Base-by-base conservation (phyloP, 2,888 invertebrate genomes). In the Gryllus longicercus region DNA sequence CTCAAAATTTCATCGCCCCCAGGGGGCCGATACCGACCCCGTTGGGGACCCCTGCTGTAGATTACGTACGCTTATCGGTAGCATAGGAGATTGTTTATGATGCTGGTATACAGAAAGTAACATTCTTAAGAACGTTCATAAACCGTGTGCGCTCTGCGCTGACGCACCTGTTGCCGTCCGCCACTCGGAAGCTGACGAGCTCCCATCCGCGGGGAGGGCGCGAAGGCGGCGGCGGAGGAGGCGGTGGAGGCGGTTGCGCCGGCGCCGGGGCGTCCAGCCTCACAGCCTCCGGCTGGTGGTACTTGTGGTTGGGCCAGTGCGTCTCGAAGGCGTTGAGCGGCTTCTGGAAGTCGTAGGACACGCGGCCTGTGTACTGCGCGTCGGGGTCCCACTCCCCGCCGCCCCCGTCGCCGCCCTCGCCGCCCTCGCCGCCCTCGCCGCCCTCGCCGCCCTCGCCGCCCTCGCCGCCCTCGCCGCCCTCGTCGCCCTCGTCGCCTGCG, bases 301-400 rank as follows among this genome's bases (percentile, higher is more conserved):
- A 63, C n/a, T 12, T 14, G 63, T 63, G 63, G n/a, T 63, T 63
- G 16, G 38, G 38, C 38, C 38, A 38, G 8, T 38, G 38, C 38
- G 38, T 38, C 8, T 38, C 63, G 63, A 63, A 63, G 12, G 63
- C 14, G 63, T 63, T 63, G 16, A 18, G 63, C 16, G 63, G 63
- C 63, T 63, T 63, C n/a, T 63, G 63, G 63, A 63, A 63, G n/a
- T 63, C 63, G 63, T 63, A 63, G 16, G 63, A 63, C 16, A 63
- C 63, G 16, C 63, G 14, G 63, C 63, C 63, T 14, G 12, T 63
- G 63, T 63, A 63, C n/a, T 63, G 10, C 14, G 63, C 63, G n/a
- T 63, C 63, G 63, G 63, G 63, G 63, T 63, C 63, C 63, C 16
- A 63, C n/a, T 63, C 63, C 51, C 18, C 63, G 63, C 18, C 10